Base-by-base conservation (phyloP, 2,797 vertebrate genomes). In the Loriculus beryllinus region DNA sequence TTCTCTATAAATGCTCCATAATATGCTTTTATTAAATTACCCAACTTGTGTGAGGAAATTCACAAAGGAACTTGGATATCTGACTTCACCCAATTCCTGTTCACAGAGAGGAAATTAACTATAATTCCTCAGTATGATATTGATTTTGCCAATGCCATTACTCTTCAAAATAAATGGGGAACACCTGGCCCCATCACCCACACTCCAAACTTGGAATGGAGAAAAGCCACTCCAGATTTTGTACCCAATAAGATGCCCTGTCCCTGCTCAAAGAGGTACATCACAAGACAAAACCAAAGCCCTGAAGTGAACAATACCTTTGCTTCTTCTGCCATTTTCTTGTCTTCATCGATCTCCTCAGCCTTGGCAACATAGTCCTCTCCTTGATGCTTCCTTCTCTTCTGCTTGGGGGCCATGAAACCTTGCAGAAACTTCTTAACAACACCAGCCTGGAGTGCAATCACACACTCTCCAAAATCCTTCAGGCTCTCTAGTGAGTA, bases 331-430 rank as follows among this genome's bases (percentile, higher is more conserved):
- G 98, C 99, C 94, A 99, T 97, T 95, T 97, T 99, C 97, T 99
- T 99, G 96, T 99, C 99, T 96, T 99, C 99, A 48, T 99, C 99
- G 67, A 99, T 97, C 95, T 99, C 99, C 87, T 99, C 99, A 0
- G 97, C 91, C 95, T 99, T 99, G 92, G 97, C 97, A 92, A 97
- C 96, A 11, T 97, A 95, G 86, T 99, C 99, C 31, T 99, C 99
- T 16, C 98, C 98, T 69, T 98, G 98, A 91, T 97, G 98, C 95
- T 98, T 99, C 95, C 98, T 99, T 97, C 98, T 99, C 95, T 99
- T 99, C 97, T 99, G 99, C 92, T 99, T 99, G 49, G 99, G 99
- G 62, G 99, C 99, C 99, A 99, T 99, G 97, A 99, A 99, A 64
- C 99, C 99, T 97, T 99, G 99, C 76, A 99, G 98, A 96, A 99